Evolutionary conservation across 2,888 invertebrate species (phyloP), one percentile per base, ranked within the genome.

Genomic region (Aphidoletes aphidimyza): DNA sequence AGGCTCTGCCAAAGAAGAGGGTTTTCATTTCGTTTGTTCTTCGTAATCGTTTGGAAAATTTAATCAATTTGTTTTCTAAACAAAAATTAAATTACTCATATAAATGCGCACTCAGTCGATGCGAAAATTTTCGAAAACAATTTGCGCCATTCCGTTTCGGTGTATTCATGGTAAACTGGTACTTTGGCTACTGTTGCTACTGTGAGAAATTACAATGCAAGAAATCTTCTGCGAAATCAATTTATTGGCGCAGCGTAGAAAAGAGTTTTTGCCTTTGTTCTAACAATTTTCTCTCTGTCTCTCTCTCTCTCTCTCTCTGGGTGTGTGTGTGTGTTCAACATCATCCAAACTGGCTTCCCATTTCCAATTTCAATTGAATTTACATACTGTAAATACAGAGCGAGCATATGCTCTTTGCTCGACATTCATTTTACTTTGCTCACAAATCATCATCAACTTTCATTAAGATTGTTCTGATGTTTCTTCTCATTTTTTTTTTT

Each of bases 11-110:
- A 5, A 42, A 5, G 81, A 81, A n/a, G 81, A 81, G 81, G 81
- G 81, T 37, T n/a, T n/a, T 81, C 37, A 37, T 81, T 81, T 81
- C 81, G 81, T 81, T 81, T 81, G 81, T 81, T 81, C 81, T 81
- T n/a, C n/a, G 81, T 81, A 81, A 81, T 81, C 81, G 81, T 37
- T 81, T 81, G 81, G 37, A 81, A 81, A n/a, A 81, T 81, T 81
- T 81, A 81, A 81, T 81, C 81, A 81, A 81, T 81, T 81, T 36
- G 81, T 81, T 81, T 81, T 81, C 36, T 81, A 81, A 81, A 81
- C 81, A 81, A 81, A 81, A 81, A 81, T 81, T 81, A 81, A 81
- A 81, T 81, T 81, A 81, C 81, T n/a, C n/a, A 37, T 37, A 81
- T 37, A 37, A 36, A 81, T 81, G 81, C 81, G 37, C 81, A 3